Evolutionary conservation across 2,888 invertebrate genomes (phyloP), one percentile per base, ranked within the genome.

Genomic region (Nipponacmea schrenckii): DNA sequence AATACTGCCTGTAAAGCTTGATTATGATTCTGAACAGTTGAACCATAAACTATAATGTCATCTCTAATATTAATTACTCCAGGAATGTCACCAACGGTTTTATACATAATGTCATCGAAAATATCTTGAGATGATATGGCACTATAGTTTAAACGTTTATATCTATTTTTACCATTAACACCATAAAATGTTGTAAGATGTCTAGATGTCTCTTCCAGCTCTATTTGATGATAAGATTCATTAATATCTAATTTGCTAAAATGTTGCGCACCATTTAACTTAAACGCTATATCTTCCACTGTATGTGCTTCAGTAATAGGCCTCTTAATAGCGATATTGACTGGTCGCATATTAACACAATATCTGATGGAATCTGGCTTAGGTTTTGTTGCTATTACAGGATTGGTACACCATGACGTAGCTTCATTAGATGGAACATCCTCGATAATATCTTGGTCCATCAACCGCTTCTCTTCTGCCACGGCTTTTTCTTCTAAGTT

Each of bases 81-180:
- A 39, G 69, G 56, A n/a, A 75, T 64, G 56, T 72, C 72, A n/a
- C 67, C 27, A 31, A 77, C 67, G 8, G 76, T 62, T 24, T 72
- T 14, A 26, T 70, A 50, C n/a, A 78, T 73, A 24, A 70, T 70
- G 31, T 76, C 68, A 63, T 81, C 78, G 56, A 78, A 80, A 14
- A 79, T 69, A 65, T 81, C 76, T 5, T 74, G 63, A 12, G 77
- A 78, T n/a, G 74, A 71, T 0, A 71, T 73, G 26, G 78, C 72
- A 45, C 81, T 74, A 64, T 78, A 78, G 63, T 75, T 77, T 39
- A 80, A 69, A 15, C 76, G 44, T 62, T 79, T 80, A 64, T 77
- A 79, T 62, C 78, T 26, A 12, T 56, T 56, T 15, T 56, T 56
- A 20, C 24, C 56, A 14, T 56, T 56, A 12, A 56, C 24, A 56